phyloP scores from a whole-genome alignment of 2,797 vertebrate species.

The Brachyrhaphis roseni region DNA sequence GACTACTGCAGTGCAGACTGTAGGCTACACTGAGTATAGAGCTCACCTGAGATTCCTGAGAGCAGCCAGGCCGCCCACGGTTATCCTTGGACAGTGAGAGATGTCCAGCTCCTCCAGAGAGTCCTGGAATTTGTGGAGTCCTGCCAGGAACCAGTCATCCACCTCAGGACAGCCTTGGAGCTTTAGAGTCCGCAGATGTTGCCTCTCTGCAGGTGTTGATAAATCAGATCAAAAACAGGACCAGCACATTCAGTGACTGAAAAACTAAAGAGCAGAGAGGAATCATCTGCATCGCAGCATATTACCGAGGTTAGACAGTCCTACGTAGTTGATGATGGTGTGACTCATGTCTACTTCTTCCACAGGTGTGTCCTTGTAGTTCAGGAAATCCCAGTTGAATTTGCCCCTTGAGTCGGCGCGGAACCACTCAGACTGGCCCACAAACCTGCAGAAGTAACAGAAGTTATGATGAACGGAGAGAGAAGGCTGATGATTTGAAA shows the following conservation, averaged over 20 bases:
- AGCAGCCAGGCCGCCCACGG: constrained; percentile 82
- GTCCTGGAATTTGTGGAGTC: constrained; percentile 79
- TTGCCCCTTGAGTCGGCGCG: constrained; percentile 43
- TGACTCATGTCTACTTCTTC: constrained; percentile 84
- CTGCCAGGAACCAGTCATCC: constrained; percentile 87
- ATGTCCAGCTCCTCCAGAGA: constrained; percentile 85
- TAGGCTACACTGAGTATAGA: neutral
- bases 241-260: neutral
- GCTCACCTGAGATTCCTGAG: constrained; percentile 85
- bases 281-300: neutral
- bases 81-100: constrained; percentile 84
- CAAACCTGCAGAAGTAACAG: constrained; percentile 75
- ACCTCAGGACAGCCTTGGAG: constrained; percentile 83
- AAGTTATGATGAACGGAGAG: neutral
- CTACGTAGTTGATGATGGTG: constrained; percentile 79
- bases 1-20: neutral
- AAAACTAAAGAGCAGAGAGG: neutral
- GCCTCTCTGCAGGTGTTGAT: constrained; percentile 66
- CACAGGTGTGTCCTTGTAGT: constrained; percentile 61
- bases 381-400: constrained; percentile 70
- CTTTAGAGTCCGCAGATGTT: constrained; percentile 78
- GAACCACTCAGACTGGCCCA: constrained; percentile 82
- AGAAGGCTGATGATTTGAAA: neutral
- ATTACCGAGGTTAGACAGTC: constrained; percentile 84
- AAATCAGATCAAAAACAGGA: constrained; percentile 10